These are phyloP conservation scores for Pelagia noctiluca DNA, from an alignment of 30 jellyfish, hydroid and myxozoan genomes.

Conservation along the genomic window DNA sequence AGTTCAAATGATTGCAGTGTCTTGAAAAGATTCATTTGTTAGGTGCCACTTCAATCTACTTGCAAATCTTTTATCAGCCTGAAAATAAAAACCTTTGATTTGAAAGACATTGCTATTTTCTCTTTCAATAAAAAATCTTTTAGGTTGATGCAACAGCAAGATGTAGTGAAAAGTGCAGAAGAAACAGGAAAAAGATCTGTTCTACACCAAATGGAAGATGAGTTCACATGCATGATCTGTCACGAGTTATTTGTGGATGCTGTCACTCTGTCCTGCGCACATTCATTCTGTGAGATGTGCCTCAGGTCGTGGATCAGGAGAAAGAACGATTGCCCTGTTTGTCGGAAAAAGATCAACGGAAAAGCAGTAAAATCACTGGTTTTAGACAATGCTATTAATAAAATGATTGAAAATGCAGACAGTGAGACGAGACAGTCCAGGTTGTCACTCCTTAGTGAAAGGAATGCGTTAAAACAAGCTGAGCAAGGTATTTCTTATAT, in stretches of 20 bases:
- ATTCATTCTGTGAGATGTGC: slow-evolving; percentile 93
- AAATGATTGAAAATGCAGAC: slow-evolving; percentile 82
- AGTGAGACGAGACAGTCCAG: slow-evolving; percentile 73
- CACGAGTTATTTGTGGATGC: slow-evolving; percentile 90
- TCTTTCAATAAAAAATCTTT: too few species aligned
- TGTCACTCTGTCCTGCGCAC: slow-evolving; percentile 96
- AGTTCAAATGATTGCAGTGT: too few species aligned
- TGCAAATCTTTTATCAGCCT: too few species aligned
- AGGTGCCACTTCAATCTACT: too few species aligned
- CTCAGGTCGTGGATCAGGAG: slow-evolving; percentile 82
- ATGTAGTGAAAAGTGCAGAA: slow-evolving; percentile 75
- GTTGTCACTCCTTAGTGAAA: slow-evolving; percentile 52
- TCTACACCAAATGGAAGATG: slow-evolving; percentile 93
- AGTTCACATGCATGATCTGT: slow-evolving; percentile 95
- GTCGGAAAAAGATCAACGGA: slow-evolving; percentile 76
- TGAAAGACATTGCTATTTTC: too few species aligned
- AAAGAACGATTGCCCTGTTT: slow-evolving; percentile 92
- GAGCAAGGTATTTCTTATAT: slow-evolving; percentile 69
- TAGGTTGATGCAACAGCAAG: slow-evolving; percentile 77
- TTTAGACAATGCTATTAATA: slow-evolving; percentile 89
- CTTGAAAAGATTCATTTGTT: too few species aligned
- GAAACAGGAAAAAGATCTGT: slow-evolving; percentile 86
- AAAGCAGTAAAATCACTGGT: slow-evolving; percentile 91
- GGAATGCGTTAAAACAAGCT: slow-evolving; percentile 68
- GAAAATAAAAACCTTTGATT: too few species aligned